Evolutionary conservation across 1,140 invertebrate genomes (phyloP), one percentile per base, ranked within the genome.

Genomic region (Calliopsis andreniformis): DNA sequence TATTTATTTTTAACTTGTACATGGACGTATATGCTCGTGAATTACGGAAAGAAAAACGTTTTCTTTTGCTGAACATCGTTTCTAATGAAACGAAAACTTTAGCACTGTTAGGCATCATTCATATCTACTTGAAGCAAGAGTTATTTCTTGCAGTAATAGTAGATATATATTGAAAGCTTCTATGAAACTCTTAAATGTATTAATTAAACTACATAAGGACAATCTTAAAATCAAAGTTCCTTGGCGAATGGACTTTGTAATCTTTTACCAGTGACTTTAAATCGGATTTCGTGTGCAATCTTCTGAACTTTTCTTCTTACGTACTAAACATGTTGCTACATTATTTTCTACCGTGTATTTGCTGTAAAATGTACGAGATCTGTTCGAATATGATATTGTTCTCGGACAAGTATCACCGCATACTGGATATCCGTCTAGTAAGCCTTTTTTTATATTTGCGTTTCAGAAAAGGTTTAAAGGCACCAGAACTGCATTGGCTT

Each of bases 381-480:
- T 56, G 62, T 64, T 80, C 75, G 25, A 68, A 84, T 79, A 73
- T 75, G 75, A 76, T 76, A 77, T 84, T 76, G 51, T 73, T 82
- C 49, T 76, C 56, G 80, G 80, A 67, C 78, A 53, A 78, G 64
- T 63, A 78, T 28, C 39, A 53, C 56, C 28, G 51, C 64, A 42
- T 35, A 28, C 30, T 32, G 53, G 43, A 67, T 68, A 75, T 61
- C 63, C 3, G 45, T 59, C 67, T 82, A 81, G 79, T 84, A 87
- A 80, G 69, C 16, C 45, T 49, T 62, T 76, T 80, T 73, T 78
- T 80, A 61, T 87, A 76, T 87, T 78, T 87, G 70, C 78, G 59
- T 87, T 87, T 76, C 86, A 87, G 86, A 80, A 79, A 58, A 75
- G 42, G 68, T 85, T 79, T 80, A 83, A 73, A 80, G 55, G 51